Percentiles rank a stretch among this genome's conserved stretches.
Conservation (phyloP, 2,113 vertebrate genomes). For the Carassius auratus region DNA sequence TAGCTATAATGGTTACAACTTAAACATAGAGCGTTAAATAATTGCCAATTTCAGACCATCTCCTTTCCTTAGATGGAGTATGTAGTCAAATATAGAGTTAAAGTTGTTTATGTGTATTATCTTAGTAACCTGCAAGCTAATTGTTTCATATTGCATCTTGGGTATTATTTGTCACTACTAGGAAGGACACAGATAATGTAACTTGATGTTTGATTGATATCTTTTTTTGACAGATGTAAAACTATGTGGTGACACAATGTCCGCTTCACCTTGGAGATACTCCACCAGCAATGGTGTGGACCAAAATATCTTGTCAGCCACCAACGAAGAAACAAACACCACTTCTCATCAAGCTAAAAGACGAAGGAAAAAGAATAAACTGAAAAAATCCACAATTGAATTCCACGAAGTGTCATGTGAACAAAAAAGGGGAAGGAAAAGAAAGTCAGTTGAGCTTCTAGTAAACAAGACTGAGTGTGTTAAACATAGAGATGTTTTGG, state of each 20-base stretch:
- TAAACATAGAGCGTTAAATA: neutral
- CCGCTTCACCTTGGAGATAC: neutral
- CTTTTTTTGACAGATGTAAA: conserved; percentile 24
- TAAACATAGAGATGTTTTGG: neutral
- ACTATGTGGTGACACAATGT: too few species aligned
- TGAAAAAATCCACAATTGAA: neutral
- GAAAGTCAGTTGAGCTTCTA: conserved; percentile 32
- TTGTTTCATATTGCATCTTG: neutral
- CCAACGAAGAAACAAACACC: neutral
- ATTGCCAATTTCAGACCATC: neutral
- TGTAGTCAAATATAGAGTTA: neutral
- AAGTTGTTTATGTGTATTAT: neutral
- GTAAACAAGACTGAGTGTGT: neutral
- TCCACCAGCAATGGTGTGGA: neutral
- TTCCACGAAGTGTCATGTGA: neutral
- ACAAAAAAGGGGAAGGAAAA: conserved; percentile 30
- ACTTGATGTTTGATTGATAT: neutral
- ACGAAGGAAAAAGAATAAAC: conserved; percentile 13
- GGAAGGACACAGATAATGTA: too few species aligned
- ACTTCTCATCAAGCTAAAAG: conserved; percentile 13
- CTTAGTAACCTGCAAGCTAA: too few species aligned
- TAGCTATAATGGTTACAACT: neutral
- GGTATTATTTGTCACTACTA: neutral
- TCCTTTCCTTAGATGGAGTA: neutral
- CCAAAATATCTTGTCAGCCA: neutral